phyloP scores from a whole-genome alignment of 1,140 invertebrate genomes.

The Harpegnathos saltator region DNA sequence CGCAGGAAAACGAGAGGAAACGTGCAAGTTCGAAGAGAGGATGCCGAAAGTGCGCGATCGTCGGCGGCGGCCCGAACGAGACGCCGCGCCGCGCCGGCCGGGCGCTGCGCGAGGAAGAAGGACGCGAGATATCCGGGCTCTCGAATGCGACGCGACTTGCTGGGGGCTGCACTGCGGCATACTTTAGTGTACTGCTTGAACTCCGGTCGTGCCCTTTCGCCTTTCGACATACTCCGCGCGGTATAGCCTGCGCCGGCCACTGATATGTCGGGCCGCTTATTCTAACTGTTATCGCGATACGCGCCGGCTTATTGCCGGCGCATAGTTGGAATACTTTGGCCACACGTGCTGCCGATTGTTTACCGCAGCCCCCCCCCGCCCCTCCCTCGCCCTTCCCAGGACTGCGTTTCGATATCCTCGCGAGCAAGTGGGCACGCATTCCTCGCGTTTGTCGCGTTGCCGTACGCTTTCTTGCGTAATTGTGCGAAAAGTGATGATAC shows the following conservation, averaged over 20 bases:
- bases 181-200: slow-evolving; percentile 20
- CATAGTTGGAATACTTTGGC: slow-evolving; percentile 16
- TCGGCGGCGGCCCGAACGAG: no score
- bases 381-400: background rate
- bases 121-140: background rate
- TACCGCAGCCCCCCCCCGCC: background rate
- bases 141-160: background rate
- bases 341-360: background rate
- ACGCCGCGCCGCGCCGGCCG: no score
- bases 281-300: slow-evolving; percentile 2
- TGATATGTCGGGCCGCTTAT: slow-evolving; percentile 7
- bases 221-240: slow-evolving; percentile 29
- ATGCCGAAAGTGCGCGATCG: no score
- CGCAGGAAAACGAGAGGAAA: no score
- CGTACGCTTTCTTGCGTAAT: no score
- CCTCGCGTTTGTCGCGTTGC: no score
- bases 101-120: no score
- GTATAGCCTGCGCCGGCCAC: background rate
- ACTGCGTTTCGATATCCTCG: no score
- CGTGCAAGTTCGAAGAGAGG: no score
- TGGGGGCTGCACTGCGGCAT: slow-evolving; percentile 6
- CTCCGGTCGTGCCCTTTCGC: slow-evolving; percentile 23
- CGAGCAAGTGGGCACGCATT: no score
- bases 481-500: no score
- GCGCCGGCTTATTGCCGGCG: background rate